Conservation (phyloP, 2,888 invertebrate genomes). For the Vesta saturnalis region DNA sequence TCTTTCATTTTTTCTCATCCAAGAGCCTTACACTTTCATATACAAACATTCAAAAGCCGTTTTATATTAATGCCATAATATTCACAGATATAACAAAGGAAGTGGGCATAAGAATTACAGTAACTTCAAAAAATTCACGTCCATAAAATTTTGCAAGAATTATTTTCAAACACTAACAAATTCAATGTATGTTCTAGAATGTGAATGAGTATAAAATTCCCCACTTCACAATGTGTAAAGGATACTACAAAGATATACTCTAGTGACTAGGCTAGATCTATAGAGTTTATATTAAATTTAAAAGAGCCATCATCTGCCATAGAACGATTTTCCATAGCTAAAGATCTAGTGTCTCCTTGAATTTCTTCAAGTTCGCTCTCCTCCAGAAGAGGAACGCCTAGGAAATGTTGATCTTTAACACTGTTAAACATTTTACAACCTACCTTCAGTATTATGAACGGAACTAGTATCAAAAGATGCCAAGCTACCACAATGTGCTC, state of each 20-base stretch:
- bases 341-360: constrained; percentile 52
- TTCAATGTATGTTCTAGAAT: no score
- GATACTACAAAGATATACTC: neutral
- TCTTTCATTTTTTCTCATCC: neutral
- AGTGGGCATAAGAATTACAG: neutral
- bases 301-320: constrained; percentile 58
- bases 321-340: constrained; percentile 57
- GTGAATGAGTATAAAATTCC: neutral
- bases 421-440: constrained; percentile 31
- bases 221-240: constrained; percentile 13
- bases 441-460: constrained; percentile 67
- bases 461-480: constrained; percentile 65
- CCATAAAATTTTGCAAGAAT: no score
- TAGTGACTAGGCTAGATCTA: constrained; percentile 53
- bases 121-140: neutral
- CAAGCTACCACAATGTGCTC: constrained; percentile 67
- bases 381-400: constrained; percentile 61
- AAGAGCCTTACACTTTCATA: neutral
- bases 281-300: constrained; percentile 57
- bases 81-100: constrained; percentile 1
- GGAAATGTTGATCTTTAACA: neutral
- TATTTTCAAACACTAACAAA: no score
- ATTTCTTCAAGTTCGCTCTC: constrained; percentile 61
- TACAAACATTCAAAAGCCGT: constrained; percentile 2
- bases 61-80: neutral